These are phyloP conservation scores for Pristionchus exspectatus DNA, from an alignment of 2,888 invertebrate species.

Conservation along the genomic window DNA sequence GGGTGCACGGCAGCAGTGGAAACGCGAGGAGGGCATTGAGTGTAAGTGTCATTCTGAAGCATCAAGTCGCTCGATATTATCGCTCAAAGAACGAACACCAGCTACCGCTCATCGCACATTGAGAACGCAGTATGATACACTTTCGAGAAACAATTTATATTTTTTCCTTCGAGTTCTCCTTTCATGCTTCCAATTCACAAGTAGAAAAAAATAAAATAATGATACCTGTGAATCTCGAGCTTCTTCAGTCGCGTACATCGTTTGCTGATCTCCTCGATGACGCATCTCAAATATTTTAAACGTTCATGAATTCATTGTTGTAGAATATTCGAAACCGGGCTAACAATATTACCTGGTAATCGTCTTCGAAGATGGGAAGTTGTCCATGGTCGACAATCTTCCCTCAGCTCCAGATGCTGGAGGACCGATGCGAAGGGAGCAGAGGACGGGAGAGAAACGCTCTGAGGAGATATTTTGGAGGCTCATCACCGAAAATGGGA, in stretches of 20 bases:
- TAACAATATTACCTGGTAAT: neutral
- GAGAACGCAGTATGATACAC: no score
- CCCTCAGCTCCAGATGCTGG: neutral
- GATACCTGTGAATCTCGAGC: constrained; percentile 29
- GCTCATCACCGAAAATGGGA: neutral
- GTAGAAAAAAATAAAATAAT: neutral
- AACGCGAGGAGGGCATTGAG: constrained; percentile 42
- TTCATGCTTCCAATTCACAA: no score
- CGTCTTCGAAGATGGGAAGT: constrained; percentile 39
- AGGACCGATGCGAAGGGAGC: constrained; percentile 39
- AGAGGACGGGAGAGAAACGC: constrained; percentile 33
- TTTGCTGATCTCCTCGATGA: constrained; percentile 20
- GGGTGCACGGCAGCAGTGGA: constrained; percentile 42
- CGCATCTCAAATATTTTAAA: neutral
- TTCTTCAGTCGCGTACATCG: constrained; percentile 1
- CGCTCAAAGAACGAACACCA: no score
- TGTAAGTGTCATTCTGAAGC: constrained; percentile 46
- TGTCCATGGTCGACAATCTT: neutral
- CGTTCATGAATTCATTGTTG: neutral
- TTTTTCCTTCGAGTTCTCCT: no score
- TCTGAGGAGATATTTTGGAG: neutral
- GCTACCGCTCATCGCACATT: no score
- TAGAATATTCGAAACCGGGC: neutral
- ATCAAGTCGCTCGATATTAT: no score
- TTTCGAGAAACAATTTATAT: no score